Base-by-base conservation (phyloP, 2,888 invertebrate genomes). In the Eugnorisma glareosa region DNA sequence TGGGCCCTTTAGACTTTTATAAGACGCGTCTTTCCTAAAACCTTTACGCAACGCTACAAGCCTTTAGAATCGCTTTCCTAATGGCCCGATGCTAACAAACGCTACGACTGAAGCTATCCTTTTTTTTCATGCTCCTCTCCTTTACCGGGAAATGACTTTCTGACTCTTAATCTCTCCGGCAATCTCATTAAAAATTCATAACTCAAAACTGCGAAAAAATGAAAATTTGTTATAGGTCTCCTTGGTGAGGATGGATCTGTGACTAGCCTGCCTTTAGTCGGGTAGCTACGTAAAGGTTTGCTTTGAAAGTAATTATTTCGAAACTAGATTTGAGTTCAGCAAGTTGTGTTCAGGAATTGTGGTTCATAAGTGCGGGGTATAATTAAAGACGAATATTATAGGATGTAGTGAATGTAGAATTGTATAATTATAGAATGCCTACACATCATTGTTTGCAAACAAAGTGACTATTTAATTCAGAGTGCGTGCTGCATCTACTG, bases 151-250 rank as follows among this genome's bases (percentile, higher is more conserved):
- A 97, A 97, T 96, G 96, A 97, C 96, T 97, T 96, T 97, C 97
- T 94, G 96, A 95, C 96, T 97, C 97, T 94, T 97, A 97, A 97
- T 97, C 95, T 97, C 95, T 95, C 95, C 94, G 92, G 96, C 97
- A 95, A 97, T 97, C 97, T 97, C 97, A 97, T 97, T 97, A 97
- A 96, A 97, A 97, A 97, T 97, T 97, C 97, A 97, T 97, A 97
- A 97, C 96, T 97, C 94, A 95, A 96, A 96, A 95, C 94, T 95
- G 97, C 94, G 94, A 94, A 96, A 96, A 96, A 96, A 95, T 94
- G 93, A 96, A 95, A 96, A 96, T 93, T 93, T 94, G 92, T 92
- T 93, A 94, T 92, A 91, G 91, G 89, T 90, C 81, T 86, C 80
- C 85, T 88, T 87, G 81, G 79, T 75, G 57, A 79, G 79, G 77